These are phyloP conservation scores for Coregonus clupeaformis DNA, from an alignment of 2,113 vertebrate species.

Conservation along the genomic window DNA sequence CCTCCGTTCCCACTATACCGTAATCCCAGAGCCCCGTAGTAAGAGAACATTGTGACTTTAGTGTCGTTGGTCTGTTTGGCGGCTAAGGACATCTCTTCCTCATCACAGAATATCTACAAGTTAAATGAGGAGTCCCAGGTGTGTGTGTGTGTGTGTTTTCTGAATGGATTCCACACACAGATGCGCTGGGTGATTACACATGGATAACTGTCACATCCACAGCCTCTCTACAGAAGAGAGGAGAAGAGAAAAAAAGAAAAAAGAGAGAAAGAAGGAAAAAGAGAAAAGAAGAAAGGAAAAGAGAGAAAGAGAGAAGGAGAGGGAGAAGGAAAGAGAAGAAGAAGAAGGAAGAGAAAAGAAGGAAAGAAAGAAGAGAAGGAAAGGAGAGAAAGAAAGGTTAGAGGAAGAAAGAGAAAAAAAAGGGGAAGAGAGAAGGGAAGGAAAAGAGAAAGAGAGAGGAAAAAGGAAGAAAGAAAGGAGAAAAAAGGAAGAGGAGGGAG, in stretches of 20 bases:
- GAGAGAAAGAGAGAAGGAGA: not conserved
- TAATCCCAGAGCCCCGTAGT: not conserved
- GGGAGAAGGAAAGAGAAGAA: not conserved
- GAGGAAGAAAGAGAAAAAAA: too few species aligned
- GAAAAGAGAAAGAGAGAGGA: slow-evolving; percentile 6
- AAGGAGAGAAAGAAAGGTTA: too few species aligned
- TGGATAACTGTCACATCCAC: slow-evolving; percentile 52
- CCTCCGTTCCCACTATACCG: too few species aligned
- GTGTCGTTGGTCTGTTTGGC: slow-evolving; percentile 21
- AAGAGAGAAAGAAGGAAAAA: too few species aligned
- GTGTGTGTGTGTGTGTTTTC: slow-evolving; percentile 36
- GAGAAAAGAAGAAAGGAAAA: not conserved
- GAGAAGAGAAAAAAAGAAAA: too few species aligned
- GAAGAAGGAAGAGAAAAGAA: too few species aligned
- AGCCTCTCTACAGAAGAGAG: slow-evolving; percentile 28
- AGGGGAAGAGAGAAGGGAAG: not conserved
- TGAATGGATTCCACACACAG: slow-evolving; percentile 56
- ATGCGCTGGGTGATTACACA: slow-evolving; percentile 62
- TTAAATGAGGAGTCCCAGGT: slow-evolving; percentile 74
- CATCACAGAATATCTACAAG: slow-evolving; percentile 72
- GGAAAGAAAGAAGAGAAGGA: too few species aligned
- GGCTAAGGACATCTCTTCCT: slow-evolving; percentile 51
- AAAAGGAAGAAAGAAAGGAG: not conserved
- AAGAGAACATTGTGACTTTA: slow-evolving; percentile 26
- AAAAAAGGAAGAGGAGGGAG: too few species aligned